Conservation (phyloP, 2,797 vertebrate species). For the Etheostoma perlongum region DNA sequence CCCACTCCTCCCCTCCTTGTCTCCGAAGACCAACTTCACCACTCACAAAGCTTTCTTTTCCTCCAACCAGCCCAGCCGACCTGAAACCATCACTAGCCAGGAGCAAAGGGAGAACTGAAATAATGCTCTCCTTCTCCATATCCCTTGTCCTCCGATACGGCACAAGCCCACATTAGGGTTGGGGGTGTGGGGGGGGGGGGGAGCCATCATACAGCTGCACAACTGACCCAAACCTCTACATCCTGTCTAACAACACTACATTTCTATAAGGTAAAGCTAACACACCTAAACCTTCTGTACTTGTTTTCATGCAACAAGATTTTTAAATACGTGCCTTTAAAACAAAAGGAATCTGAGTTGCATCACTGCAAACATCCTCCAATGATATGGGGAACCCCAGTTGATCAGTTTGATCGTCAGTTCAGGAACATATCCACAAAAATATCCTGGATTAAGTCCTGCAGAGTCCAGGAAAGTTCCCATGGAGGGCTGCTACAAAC, state of each 20-base stretch:
- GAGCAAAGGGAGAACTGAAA: conserved; percentile 29
- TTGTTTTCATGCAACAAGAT: conserved; percentile 77
- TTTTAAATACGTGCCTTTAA: conserved; percentile 70
- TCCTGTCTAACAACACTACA: conserved; percentile 50
- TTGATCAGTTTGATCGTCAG: conserved; percentile 41
- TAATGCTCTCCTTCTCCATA: conserved; percentile 12
- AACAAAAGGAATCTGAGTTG: conserved; percentile 58
- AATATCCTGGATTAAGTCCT: conserved; percentile 46
- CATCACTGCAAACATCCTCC: conserved; percentile 60
- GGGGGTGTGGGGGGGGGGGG: background rate
- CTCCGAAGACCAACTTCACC: conserved; percentile 38
- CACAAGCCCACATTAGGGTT: conserved; percentile 39
- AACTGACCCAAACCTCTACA: conserved; percentile 38
- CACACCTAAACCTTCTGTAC: conserved; percentile 67
- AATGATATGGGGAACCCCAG: conserved; percentile 23
- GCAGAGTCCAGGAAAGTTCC: conserved; percentile 35
- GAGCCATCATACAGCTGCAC: conserved; percentile 36
- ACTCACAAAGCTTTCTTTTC: conserved; percentile 37
- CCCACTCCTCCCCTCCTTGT: background rate
- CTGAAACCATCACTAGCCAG: conserved; percentile 48
- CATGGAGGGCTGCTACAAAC: conserved; percentile 68
- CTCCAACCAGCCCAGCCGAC: conserved; percentile 39
- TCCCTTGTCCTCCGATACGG: conserved; percentile 51
- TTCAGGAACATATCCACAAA: conserved; percentile 45
- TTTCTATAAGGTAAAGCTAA: conserved; percentile 77